Base-by-base conservation (phyloP, 2,113 vertebrate genomes). In the Lasiurus borealis region DNA sequence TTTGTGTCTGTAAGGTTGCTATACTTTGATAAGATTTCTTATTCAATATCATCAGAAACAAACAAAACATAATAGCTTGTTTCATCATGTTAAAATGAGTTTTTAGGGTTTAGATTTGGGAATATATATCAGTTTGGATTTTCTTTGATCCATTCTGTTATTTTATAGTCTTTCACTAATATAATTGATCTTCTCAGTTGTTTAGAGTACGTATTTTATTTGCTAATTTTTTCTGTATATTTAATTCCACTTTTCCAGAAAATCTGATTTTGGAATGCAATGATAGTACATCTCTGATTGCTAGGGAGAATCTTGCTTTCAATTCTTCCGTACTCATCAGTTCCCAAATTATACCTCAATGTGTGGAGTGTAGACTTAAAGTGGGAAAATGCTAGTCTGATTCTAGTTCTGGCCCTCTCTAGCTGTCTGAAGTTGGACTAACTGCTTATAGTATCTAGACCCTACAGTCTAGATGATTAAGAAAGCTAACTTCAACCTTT, bases 121-220 rank as follows among this genome's bases (percentile, higher is more conserved):
- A 52, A 71, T 40, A 15, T 84, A 1, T n/a, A 16, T 23, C n/a
- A 90, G 5, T 25, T 95, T 21, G 76, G 64, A 46, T 75, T 93
- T 95, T 23, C 64, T 95, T 91, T 93, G 25, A 36, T 64, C 2
- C 34, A 59, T 91, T 87, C n/a, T 91, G 46, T 82, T n/a, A 91
- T 75, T 73, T 93, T 54, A 71, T 68, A 13, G 64, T 92, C 10
- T 78, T 95, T n/a, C 18, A 46, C 36, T 59, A 80, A 80, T 78
- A 81, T 16, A 68, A 85, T 71, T 78, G 66, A 64, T 71, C 11
- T 73, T 91, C 77, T 82, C 75, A 8, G 16, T 73, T 78, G 21
- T 46, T 90, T 91, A 27, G 21, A 75, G 4, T 57, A n/a, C n/a
- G n/a, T n/a, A 31, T 52, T 78, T 86, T 88, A 81, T 69, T 91